Percentiles rank a stretch among this genome's conserved stretches.
Conservation (phyloP, 2,797 vertebrate genomes). For the Diplodus sargus region DNA sequence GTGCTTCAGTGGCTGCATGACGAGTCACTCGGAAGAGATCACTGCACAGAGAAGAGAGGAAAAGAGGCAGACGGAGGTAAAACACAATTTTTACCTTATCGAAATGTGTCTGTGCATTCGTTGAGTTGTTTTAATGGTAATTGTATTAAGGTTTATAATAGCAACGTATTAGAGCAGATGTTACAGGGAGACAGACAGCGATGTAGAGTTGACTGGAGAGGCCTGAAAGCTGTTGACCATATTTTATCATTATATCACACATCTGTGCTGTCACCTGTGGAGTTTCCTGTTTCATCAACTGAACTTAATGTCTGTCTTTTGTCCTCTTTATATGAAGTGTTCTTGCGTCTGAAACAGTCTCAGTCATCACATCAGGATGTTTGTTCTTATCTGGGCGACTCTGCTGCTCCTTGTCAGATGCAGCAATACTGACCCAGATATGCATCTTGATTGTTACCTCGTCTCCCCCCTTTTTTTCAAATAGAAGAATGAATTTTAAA, state of each 20-base stretch:
- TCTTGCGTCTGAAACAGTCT: neutral
- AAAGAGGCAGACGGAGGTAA: conserved; percentile 22
- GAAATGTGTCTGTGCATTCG: no score
- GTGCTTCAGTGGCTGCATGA: neutral
- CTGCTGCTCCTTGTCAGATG: conserved; percentile 20
- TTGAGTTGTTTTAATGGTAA: no score
- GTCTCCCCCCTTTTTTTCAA: neutral
- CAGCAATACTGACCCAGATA: conserved; percentile 1
- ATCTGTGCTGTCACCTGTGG: no score
- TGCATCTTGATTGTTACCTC: neutral
- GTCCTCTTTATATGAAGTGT: neutral
- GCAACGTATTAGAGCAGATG: no score
- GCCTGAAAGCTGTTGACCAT: no score
- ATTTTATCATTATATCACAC: no score
- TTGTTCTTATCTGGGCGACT: conserved; percentile 17
- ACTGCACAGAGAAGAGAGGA: neutral
- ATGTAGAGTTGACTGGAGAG: no score
- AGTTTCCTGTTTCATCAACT: neutral
- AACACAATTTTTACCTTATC: neutral
- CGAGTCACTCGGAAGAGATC: neutral
- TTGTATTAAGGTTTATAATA: neutral
- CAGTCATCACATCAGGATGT: neutral
- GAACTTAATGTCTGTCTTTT: neutral
- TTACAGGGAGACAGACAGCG: no score
- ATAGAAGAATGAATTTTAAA: neutral